Percentiles rank a stretch among this genome's conserved stretches.
Conservation (phyloP, 2,113 vertebrate genomes). For the Channa argus region DNA sequence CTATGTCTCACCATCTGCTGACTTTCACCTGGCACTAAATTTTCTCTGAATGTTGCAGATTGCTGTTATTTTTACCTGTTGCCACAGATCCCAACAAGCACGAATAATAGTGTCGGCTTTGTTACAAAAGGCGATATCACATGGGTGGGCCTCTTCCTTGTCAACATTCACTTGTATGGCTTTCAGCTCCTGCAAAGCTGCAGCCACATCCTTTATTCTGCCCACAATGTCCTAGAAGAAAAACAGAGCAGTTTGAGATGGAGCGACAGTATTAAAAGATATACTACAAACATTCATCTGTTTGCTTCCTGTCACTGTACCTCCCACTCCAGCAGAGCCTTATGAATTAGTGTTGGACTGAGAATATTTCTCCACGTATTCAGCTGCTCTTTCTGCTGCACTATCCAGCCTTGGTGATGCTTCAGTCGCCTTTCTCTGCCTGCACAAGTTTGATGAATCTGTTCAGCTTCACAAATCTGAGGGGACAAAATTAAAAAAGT, state of each 20-base stretch:
- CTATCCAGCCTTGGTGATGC: conserved; percentile 80
- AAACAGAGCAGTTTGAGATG: conserved; percentile 16
- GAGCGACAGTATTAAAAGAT: background rate
- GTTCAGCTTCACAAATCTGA: conserved; percentile 86
- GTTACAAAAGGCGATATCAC: conserved; percentile 51
- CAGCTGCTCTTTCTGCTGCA: conserved; percentile 82
- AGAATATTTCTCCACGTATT: conserved; percentile 76
- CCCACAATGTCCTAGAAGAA: conserved; percentile 82
- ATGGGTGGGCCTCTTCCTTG: conserved; percentile 24
- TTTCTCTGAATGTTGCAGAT: background rate
- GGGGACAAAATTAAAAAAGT: background rate
- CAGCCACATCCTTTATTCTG: conserved; percentile 76
- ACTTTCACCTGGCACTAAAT: background rate
- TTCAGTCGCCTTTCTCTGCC: conserved; percentile 86
- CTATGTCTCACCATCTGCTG: too few species aligned
- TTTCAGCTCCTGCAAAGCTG: conserved; percentile 82
- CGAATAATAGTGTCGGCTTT: conserved; percentile 66
- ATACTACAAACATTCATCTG: conserved; percentile 8
- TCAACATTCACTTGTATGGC: conserved; percentile 34
- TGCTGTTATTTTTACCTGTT: conserved; percentile 81
- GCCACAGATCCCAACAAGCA: conserved; percentile 70
- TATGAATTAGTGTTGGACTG: conserved; percentile 79
- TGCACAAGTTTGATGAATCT: conserved; percentile 80
- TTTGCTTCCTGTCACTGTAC: conserved; percentile 70
- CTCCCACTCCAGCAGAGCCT: conserved; percentile 85